These are phyloP conservation scores for Notodonta dromedarius DNA, from an alignment of 2,888 invertebrate species.

Conservation along the genomic window DNA sequence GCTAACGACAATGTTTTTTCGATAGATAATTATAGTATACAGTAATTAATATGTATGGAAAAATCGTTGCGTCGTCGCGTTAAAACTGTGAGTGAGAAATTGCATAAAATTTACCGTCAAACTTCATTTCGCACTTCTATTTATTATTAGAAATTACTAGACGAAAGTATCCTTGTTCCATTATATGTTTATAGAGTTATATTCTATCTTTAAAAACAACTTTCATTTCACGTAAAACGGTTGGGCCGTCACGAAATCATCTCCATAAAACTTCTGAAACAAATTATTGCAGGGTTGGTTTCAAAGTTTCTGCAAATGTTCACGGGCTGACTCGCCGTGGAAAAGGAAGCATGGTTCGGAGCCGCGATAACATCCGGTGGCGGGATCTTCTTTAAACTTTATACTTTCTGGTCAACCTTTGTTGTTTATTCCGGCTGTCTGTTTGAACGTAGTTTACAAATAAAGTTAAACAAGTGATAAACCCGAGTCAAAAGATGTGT, in stretches of 20 bases:
- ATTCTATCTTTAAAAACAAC: not conserved
- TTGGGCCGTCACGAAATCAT: slow-evolving; percentile 44
- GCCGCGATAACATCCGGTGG: slow-evolving; percentile 40
- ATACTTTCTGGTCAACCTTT: slow-evolving; percentile 4
- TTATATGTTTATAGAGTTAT: not conserved
- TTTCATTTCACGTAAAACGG: slow-evolving; percentile 16
- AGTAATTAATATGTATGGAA: too few species aligned
- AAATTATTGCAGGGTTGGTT: slow-evolving; percentile 48
- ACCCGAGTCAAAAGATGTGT: too few species aligned
- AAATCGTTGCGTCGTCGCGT: too few species aligned
- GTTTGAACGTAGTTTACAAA: not conserved
- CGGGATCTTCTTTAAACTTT: slow-evolving; percentile 23
- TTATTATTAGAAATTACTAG: not conserved
- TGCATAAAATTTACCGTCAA: too few species aligned
- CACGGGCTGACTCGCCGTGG: slow-evolving; percentile 32
- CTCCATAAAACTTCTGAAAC: slow-evolving; percentile 52
- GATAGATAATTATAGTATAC: too few species aligned
- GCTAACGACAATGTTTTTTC: too few species aligned
- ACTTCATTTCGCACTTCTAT: not conserved
- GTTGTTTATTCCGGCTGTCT: slow-evolving; percentile 29
- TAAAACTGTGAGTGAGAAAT: too few species aligned
- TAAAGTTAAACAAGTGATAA: too few species aligned
- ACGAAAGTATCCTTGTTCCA: not conserved
- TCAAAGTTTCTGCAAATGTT: slow-evolving; percentile 39
- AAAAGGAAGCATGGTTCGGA: slow-evolving; percentile 40